Conservation (phyloP, 2,797 vertebrate genomes). For the Cygnus olor region DNA sequence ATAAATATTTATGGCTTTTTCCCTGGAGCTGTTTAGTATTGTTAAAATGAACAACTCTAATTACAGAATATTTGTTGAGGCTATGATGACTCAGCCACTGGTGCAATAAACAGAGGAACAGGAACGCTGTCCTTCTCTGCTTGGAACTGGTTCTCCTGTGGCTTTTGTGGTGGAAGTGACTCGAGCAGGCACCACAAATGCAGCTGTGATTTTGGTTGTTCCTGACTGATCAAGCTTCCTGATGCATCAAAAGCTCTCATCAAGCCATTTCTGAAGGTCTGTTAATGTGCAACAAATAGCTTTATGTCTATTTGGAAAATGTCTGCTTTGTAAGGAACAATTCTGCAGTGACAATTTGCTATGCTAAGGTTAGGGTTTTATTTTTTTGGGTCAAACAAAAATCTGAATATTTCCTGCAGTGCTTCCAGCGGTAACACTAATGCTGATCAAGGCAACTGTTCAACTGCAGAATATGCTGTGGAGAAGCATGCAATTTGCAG, state of each 20-base stretch:
- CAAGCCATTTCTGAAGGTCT: background rate
- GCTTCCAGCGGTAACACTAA: background rate
- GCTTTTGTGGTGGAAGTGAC: background rate
- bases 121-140: background rate
- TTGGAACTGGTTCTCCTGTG: background rate
- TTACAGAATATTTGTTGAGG: conserved; percentile 28
- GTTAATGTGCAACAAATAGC: background rate
- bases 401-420: background rate
- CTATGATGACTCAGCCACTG: background rate
- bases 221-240: background rate
- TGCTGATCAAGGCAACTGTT: background rate
- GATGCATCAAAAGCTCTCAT: background rate
- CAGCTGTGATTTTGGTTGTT: conserved; percentile 2
- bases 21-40: conserved; percentile 1
- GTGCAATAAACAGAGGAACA: background rate
- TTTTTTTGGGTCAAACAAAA: background rate
- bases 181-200: background rate
- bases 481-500: background rate
- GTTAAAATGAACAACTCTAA: conserved; percentile 41
- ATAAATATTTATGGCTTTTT: conserved; percentile 35
- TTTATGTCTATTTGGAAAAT: background rate
- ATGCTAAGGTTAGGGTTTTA: background rate
- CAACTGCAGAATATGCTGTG: background rate
- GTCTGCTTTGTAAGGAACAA: rapidly evolving
- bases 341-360: background rate